Evolutionary conservation across 2,113 vertebrate species (phyloP), one percentile per base, ranked within the genome.

Genomic region (Ranitomeya variabilis): DNA sequence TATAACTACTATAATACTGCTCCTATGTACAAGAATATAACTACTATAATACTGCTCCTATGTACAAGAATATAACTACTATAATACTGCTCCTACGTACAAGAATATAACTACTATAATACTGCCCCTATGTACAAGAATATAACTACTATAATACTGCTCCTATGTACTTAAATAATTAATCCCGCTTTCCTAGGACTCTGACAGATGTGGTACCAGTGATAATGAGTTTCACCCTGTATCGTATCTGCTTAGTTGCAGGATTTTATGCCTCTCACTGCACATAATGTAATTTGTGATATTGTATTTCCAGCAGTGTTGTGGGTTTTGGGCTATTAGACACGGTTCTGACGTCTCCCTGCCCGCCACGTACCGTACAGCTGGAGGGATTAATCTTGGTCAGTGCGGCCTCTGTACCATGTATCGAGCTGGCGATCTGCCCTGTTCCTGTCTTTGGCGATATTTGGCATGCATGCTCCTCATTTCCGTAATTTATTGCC

Each of bases 401-500:
- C 55, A 16, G 37, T 45, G 23, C 55, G 15, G 26, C 21, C 64
- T 23, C 37, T 45, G 37, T 45, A n/a, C 71, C 62, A 19, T 57
- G 14, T 87, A 51, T 80, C 23, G 7, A 2, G 10, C n/a, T 87
- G 86, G 86, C 86, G 18, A 37, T 80, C 64, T 69, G 76, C 76
- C 76, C 60, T 67, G n/a, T 10, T 2, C n/a, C 19, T 6, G 12
- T 2, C 16, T 19, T 12, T 81, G 77, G 73, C 2, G 18, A 59
- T 23, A 71, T 19, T 87, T 87, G 86, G 86, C 78, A 51, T 55
- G 11, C 2, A 45, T 45, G 37, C 1, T 12, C 51, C 45, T 3
- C 76, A 73, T 85, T 74, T 85, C 57, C 59, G 21, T 85, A 76
- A 76, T 71, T 60, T 52, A 9, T 7, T 26, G 76, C 14, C 76